Conservation (phyloP, 2,113 vertebrate species). For the Puntigrus tetrazona region DNA sequence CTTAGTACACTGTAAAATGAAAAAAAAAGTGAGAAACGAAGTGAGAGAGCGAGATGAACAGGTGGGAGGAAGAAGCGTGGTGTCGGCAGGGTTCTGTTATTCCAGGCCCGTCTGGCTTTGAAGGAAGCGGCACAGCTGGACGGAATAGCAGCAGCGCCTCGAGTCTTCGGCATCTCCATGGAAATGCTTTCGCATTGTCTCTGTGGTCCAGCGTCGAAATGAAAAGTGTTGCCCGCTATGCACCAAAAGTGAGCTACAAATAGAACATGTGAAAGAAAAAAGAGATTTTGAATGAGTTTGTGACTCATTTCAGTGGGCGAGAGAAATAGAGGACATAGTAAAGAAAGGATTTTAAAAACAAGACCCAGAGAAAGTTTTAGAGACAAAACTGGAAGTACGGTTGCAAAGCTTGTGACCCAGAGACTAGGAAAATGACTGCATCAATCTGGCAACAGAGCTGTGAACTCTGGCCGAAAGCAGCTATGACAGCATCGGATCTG, state of each 20-base stretch:
- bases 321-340: neutral
- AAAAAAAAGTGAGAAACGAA: neutral
- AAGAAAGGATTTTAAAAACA: neutral
- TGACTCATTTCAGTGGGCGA: neutral
- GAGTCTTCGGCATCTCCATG: slow-evolving; percentile 18
- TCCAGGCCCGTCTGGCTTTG: slow-evolving; percentile 10
- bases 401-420: neutral
- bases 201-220: neutral
- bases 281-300: slow-evolving; percentile 8
- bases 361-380: neutral
- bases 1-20: neutral
- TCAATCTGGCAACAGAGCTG: slow-evolving; percentile 6
- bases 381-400: neutral
- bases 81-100: slow-evolving; percentile 2
- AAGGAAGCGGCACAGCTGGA: slow-evolving; percentile 37
- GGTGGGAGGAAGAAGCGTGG: neutral
- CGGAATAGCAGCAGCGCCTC: neutral
- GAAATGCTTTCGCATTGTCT: slow-evolving; percentile 30
- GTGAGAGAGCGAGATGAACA: neutral
- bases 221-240: neutral
- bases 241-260: slow-evolving; percentile 20
- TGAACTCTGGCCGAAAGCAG: slow-evolving; percentile 4
- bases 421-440: neutral
- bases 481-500: slow-evolving; percentile 11
- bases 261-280: slow-evolving; percentile 8